Percentiles rank a stretch among this genome's conserved stretches.
Evolutionary conservation across 2,888 invertebrate species (phyloP).

Genomic region (Tipula confusa): DNA sequence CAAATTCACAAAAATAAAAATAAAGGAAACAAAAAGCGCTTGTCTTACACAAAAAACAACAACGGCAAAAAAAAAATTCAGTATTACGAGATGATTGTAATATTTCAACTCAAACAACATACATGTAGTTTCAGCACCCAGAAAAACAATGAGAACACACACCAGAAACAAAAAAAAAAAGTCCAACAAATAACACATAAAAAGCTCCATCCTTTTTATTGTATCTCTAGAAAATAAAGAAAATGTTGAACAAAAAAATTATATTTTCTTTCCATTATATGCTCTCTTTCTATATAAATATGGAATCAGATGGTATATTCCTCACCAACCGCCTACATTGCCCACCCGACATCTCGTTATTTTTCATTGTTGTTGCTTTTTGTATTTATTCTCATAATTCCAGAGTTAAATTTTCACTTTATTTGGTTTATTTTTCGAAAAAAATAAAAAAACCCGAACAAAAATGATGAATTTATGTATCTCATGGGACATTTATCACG

Average conservation of each 20-base stretch:
- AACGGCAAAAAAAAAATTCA: background rate
- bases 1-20: background rate
- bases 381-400: background rate
- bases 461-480: conserved; percentile 25
- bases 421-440: background rate
- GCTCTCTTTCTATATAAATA: no score
- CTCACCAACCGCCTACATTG: background rate
- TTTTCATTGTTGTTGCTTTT: background rate
- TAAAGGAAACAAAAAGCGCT: conserved; percentile 7
- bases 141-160: conserved; percentile 14
- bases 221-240: background rate
- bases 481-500: background rate
- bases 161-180: background rate
- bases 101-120: background rate
- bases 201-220: conserved; percentile 20
- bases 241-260: background rate
- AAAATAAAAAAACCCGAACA: no score
- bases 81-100: background rate
- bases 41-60: background rate
- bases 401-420: conserved; percentile 25
- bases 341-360: conserved; percentile 3
- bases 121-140: background rate
- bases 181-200: background rate
- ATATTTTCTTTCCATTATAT: background rate
- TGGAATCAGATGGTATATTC: conserved; percentile 16